phyloP scores from a whole-genome alignment of 2,797 vertebrate species.

The Coracias cyanogaster region DNA sequence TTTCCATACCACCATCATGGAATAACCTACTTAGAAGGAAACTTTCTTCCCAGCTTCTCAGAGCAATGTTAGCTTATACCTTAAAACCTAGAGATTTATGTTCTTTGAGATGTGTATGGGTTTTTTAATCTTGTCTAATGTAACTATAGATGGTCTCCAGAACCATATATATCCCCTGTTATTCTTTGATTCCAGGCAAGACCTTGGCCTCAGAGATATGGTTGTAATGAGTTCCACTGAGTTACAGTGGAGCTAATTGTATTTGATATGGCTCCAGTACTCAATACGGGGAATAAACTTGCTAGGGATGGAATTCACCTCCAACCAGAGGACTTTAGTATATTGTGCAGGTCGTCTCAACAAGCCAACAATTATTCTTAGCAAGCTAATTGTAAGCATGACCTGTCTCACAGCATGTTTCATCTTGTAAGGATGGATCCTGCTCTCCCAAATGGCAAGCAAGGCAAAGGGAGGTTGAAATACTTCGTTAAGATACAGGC shows the following conservation, averaged over 20 bases:
- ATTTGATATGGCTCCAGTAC: background rate
- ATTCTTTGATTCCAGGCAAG: slow-evolving; percentile 13
- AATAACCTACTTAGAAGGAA: background rate
- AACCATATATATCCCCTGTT: background rate
- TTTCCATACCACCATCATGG: background rate
- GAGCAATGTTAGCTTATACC: background rate
- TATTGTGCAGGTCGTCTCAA: background rate
- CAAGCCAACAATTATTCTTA: background rate
- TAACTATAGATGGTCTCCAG: slow-evolving; percentile 12
- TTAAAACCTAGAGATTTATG: background rate
- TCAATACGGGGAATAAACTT: background rate
- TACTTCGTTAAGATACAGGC: background rate
- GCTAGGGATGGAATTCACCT: background rate
- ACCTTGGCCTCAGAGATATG: background rate
- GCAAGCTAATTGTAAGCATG: background rate
- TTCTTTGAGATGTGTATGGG: background rate
- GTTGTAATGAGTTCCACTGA: background rate
- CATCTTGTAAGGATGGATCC: background rate
- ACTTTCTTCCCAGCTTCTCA: background rate
- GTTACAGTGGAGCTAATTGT: background rate
- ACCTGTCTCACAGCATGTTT: background rate
- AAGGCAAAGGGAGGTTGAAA: background rate
- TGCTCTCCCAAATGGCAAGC: background rate
- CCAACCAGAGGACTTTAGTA: background rate
- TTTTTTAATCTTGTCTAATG: background rate